These are phyloP conservation scores for Sciurus carolinensis DNA, from an alignment of 2,797 vertebrate genomes.

Conservation along the genomic window DNA sequence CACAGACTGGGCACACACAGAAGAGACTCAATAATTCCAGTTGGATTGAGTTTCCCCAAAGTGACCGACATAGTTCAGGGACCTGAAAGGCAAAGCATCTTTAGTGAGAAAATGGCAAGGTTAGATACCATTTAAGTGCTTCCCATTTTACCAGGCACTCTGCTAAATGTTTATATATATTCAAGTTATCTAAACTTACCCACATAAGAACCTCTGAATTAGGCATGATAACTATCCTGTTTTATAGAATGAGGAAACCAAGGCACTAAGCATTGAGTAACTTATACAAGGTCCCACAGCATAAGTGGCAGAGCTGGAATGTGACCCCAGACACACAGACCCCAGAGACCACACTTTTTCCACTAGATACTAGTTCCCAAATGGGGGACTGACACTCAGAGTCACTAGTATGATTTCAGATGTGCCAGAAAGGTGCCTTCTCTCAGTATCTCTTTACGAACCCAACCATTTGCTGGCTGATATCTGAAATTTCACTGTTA, in stretches of 20 bases:
- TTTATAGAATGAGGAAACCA: slow-evolving; percentile 55
- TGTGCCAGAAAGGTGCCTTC: slow-evolving; percentile 48
- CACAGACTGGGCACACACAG: background rate
- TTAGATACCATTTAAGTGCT: background rate
- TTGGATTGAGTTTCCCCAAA: background rate
- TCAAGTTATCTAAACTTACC: slow-evolving; percentile 13
- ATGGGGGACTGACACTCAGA: background rate
- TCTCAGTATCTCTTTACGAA: slow-evolving; percentile 43
- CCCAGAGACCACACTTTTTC: slow-evolving; percentile 58
- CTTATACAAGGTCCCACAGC: slow-evolving; percentile 3
- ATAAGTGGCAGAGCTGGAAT: slow-evolving; percentile 45
- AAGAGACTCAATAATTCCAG: slow-evolving; percentile 1
- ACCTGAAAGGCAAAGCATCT: slow-evolving; percentile 7
- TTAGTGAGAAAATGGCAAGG: slow-evolving; percentile 40
- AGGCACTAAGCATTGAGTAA: slow-evolving; percentile 25
- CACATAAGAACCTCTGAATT: slow-evolving; percentile 25
- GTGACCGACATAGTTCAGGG: background rate
- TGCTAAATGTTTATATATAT: background rate
- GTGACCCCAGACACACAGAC: background rate
- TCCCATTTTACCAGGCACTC: background rate
- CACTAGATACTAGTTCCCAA: slow-evolving; percentile 44
- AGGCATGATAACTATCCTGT: background rate
- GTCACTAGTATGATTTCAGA: slow-evolving; percentile 25
- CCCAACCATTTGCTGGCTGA: background rate
- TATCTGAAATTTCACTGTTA: slow-evolving; percentile 64